Evolutionary conservation across 1,140 invertebrate genomes (phyloP).

Genomic region (Drosophila chauvacae): DNA sequence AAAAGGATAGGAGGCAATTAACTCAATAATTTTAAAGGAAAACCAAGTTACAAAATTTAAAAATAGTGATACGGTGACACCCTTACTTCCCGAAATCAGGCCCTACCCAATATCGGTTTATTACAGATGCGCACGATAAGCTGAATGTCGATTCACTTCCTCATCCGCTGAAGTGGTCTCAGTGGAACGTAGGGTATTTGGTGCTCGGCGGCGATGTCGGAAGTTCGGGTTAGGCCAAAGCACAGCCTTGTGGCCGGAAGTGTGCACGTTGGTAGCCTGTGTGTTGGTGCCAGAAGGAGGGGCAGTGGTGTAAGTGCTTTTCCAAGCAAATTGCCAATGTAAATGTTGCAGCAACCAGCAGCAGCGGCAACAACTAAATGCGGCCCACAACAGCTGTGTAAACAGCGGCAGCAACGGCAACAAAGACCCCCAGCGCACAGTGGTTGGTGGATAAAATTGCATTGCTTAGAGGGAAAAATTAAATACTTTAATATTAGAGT

Average conservation of each 20-base stretch:
- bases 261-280: conserved; percentile 47
- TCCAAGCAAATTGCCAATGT: conserved; percentile 78
- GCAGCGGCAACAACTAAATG: conserved; percentile 61
- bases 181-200: conserved; percentile 15
- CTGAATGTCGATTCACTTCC: conserved; percentile 17
- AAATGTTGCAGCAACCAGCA: conserved; percentile 72
- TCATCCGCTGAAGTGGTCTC: not conserved
- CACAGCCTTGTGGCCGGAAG: conserved; percentile 69
- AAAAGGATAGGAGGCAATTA: not conserved
- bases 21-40: not conserved
- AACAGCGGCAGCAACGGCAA: conserved; percentile 61
- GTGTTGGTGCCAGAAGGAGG: conserved; percentile 17
- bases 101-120: not conserved
- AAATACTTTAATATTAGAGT: too few relatives aligned
- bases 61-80: too few relatives aligned
- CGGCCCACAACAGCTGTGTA: conserved; percentile 74
- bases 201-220: conserved; percentile 34
- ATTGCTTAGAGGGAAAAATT: too few relatives aligned
- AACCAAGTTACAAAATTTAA: not conserved
- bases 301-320: conserved; percentile 54
- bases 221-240: conserved; percentile 57
- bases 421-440: conserved; percentile 22
- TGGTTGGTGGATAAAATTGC: not conserved
- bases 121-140: not conserved
- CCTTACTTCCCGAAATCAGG: not conserved